phyloP scores from a whole-genome alignment of 2,797 vertebrate genomes.

The Remorina albescens region DNA sequence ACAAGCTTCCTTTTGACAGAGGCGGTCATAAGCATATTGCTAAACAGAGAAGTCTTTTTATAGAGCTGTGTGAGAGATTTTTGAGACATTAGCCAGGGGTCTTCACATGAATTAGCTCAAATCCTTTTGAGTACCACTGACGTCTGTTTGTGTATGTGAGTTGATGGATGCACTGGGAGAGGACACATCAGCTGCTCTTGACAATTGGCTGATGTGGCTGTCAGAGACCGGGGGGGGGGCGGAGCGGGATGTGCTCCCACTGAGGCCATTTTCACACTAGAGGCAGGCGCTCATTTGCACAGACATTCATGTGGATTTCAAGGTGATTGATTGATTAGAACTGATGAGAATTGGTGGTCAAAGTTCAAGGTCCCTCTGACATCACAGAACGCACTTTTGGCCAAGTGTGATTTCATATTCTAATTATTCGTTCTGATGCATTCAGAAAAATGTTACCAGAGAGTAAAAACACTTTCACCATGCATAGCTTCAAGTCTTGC shows the following conservation, averaged over 20 bases:
- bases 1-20: slow-evolving; percentile 11
- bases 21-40: slow-evolving; percentile 15
- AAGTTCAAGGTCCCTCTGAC: no score
- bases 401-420: no score
- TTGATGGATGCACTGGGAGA: slow-evolving; percentile 41
- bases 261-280: slow-evolving; percentile 29
- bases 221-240: slow-evolving; percentile 32
- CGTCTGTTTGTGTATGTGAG: slow-evolving; percentile 8
- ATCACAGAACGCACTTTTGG: no score
- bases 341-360: no score
- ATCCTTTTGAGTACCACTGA: slow-evolving; percentile 34
- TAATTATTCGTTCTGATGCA: no score
- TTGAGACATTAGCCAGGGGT: slow-evolving; percentile 36
- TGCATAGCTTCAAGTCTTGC: no score
- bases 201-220: slow-evolving; percentile 68
- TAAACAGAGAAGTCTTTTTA: slow-evolving; percentile 42
- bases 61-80: slow-evolving; percentile 36
- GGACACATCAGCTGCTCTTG: slow-evolving; percentile 70
- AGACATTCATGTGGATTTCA: no score
- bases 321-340: no score
- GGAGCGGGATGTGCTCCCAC: slow-evolving; percentile 19
- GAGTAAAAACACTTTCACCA: no score
- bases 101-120: slow-evolving; percentile 48
- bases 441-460: no score
- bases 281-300: neutral